Conservation (phyloP, 2,888 invertebrate genomes). For the Tenthredo notha region DNA sequence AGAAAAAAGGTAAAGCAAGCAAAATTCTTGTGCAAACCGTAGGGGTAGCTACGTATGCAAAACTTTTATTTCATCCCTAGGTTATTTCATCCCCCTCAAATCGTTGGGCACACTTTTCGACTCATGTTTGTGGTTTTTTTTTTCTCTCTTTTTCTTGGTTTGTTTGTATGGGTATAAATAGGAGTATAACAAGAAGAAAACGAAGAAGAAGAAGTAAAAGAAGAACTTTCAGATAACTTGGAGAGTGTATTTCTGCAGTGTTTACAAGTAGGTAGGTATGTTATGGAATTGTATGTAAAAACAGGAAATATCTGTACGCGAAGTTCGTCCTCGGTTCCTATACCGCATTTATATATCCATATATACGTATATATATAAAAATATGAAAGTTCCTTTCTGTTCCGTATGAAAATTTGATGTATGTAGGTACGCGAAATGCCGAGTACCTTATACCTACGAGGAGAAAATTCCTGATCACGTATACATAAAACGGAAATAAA, state of each 20-base stretch:
- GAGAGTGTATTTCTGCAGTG: constrained; percentile 28
- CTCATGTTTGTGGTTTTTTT: too few relatives aligned
- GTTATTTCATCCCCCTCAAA: not conserved
- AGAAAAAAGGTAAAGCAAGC: not conserved
- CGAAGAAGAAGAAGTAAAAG: not conserved
- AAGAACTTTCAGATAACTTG: not conserved
- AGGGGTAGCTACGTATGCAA: constrained; percentile 5
- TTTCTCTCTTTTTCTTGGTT: not conserved
- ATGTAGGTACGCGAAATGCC: not conserved
- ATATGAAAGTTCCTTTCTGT: not conserved
- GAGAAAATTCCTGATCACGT: constrained; percentile 7
- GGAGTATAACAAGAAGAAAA: not conserved
- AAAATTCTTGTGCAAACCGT: constrained; percentile 1
- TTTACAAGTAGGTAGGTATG: constrained; percentile 28
- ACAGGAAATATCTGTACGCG: not conserved
- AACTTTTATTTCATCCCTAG: not conserved
- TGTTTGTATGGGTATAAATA: not conserved
- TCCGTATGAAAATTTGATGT: constrained; percentile 5
- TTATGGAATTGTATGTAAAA: not conserved
- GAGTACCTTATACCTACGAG: not conserved
- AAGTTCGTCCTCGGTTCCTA: not conserved
- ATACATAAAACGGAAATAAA: not conserved
- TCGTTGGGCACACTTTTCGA: not conserved
- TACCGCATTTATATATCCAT: not conserved
- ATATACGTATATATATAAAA: not conserved